Conservation (phyloP, 2,888 invertebrate genomes). For the Rhyacophila evoluta region DNA sequence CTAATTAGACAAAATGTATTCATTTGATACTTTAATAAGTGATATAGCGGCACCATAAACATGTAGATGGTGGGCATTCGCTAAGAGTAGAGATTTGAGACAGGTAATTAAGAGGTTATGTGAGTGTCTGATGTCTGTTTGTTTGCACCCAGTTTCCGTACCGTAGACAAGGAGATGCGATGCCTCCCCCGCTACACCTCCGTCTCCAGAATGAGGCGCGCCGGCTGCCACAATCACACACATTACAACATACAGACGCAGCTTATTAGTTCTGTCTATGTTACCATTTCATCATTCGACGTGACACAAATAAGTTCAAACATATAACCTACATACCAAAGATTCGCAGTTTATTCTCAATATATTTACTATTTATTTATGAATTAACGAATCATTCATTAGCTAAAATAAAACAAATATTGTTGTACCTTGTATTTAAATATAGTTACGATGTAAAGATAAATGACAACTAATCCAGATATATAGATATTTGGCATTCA, state of each 20-base stretch:
- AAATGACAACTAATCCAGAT: too few species aligned
- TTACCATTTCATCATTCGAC: not conserved
- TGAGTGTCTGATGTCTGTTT: slow-evolving; percentile 1
- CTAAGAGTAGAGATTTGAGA: not conserved
- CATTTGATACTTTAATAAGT: too few species aligned
- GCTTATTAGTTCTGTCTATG: too few species aligned
- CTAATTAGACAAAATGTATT: too few species aligned
- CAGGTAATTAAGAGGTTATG: not conserved
- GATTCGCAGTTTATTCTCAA: too few species aligned
- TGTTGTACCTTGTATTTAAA: not conserved
- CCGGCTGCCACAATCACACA: slow-evolving; percentile 59
- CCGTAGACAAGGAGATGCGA: slow-evolving; percentile 52
- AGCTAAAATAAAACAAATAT: not conserved
- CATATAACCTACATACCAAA: not conserved
- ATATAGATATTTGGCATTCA: too few species aligned
- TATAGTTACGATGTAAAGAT: too few species aligned
- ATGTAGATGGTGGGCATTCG: not conserved
- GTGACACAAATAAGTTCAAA: not conserved
- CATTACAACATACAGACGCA: slow-evolving; percentile 3
- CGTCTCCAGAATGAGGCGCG: slow-evolving; percentile 69
- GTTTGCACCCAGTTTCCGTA: slow-evolving; percentile 33
- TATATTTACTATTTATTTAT: too few species aligned
- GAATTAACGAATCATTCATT: not conserved
- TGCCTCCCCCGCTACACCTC: slow-evolving; percentile 65
- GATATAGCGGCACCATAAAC: too few species aligned